These are phyloP conservation scores for Netelia melanura DNA, from an alignment of 2,888 invertebrate genomes.

Conservation along the genomic window DNA sequence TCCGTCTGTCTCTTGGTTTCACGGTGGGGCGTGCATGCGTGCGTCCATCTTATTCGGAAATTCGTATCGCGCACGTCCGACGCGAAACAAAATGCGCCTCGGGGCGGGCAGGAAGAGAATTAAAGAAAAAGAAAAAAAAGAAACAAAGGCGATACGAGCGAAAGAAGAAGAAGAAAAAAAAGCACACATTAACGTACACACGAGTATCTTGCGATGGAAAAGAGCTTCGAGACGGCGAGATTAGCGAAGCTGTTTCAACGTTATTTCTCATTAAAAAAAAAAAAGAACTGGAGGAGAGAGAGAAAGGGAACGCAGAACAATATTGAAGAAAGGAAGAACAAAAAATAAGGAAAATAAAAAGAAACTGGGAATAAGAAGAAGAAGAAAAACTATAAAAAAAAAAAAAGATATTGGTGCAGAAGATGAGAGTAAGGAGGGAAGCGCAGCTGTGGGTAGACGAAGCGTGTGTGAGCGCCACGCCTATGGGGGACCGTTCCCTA, in stretches of 20 bases:
- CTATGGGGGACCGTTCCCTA: constrained; percentile 65
- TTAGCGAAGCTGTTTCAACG: constrained; percentile 31
- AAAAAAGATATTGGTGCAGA: constrained; percentile 27
- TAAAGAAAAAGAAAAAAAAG: constrained; percentile 27
- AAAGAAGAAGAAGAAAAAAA: not conserved
- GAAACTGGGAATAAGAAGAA: not conserved
- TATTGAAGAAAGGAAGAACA: not conserved
- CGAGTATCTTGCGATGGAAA: not conserved
- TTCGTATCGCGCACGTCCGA: constrained; percentile 45
- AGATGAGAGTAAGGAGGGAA: constrained; percentile 20
- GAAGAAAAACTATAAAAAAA: not conserved
- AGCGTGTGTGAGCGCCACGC: constrained; percentile 66
- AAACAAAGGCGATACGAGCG: constrained; percentile 6
- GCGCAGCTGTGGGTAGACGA: constrained; percentile 26
- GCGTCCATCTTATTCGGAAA: constrained; percentile 54
- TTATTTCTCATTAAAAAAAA: constrained; percentile 47
- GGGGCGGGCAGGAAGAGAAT: constrained; percentile 19
- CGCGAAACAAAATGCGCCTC: constrained; percentile 42
- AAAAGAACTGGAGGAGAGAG: constrained; percentile 9
- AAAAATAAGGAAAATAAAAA: not conserved
- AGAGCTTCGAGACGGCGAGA: constrained; percentile 13
- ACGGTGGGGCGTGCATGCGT: constrained; percentile 28
- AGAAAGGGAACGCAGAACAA: not conserved
- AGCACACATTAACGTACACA: not conserved
- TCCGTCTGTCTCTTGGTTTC: constrained; percentile 24